Conservation (phyloP, 2,888 invertebrate genomes). For the Galerucella calmariensis region DNA sequence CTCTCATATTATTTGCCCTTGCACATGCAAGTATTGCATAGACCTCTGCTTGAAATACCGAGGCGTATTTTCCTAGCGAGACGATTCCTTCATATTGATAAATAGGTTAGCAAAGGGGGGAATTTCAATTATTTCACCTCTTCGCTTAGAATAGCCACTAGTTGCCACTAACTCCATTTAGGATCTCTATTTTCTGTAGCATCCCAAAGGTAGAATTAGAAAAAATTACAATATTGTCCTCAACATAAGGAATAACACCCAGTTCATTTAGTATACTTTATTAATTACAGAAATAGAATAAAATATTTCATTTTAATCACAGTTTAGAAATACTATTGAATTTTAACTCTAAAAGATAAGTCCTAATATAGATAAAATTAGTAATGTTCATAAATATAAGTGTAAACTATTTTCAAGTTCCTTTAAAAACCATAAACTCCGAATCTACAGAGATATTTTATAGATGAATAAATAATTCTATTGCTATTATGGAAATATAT, state of each 20-base stretch:
- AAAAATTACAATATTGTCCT: too few relatives aligned
- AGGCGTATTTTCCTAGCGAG: too few relatives aligned
- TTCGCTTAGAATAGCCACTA: too few relatives aligned
- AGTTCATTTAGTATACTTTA: slow-evolving; percentile 30
- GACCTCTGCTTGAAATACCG: too few relatives aligned
- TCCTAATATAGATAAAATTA: background rate
- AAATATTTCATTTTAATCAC: slow-evolving; percentile 58
- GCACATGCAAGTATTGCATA: too few relatives aligned
- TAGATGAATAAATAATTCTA: background rate
- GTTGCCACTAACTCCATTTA: too few relatives aligned
- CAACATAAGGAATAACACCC: background rate
- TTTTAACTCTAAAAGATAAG: slow-evolving; percentile 12
- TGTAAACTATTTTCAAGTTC: background rate
- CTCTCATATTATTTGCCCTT: too few relatives aligned
- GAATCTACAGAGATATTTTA: slow-evolving; percentile 7
- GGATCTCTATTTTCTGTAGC: too few relatives aligned
- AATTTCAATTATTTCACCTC: too few relatives aligned
- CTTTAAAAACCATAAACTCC: slow-evolving; percentile 10
- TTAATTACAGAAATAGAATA: slow-evolving; percentile 57
- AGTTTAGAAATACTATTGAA: slow-evolving; percentile 58
- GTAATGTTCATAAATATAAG: background rate
- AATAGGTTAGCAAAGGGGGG: too few relatives aligned
- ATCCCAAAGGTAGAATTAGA: too few relatives aligned
- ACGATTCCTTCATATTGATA: too few relatives aligned
- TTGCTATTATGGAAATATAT: background rate